These are phyloP conservation scores for Acronicta alni DNA, from an alignment of 2,888 invertebrate species.

Conservation along the genomic window DNA sequence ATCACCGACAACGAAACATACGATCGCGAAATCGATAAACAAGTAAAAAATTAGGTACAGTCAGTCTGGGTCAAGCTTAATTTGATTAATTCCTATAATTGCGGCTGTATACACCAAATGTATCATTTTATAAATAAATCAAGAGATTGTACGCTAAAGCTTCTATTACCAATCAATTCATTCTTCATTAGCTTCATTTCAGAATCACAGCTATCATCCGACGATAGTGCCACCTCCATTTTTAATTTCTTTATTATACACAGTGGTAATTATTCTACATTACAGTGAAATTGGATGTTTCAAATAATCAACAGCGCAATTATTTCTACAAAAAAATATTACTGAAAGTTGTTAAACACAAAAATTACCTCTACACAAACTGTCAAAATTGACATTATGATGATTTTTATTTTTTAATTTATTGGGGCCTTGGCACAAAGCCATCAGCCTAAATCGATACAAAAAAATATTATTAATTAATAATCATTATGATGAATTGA, in stretches of 20 bases:
- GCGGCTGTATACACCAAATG: no score
- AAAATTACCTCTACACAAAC: conserved; percentile 5
- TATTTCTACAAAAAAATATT: conserved; percentile 23
- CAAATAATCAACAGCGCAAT: conserved; percentile 4
- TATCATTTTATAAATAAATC: not conserved
- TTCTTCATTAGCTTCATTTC: conserved; percentile 79
- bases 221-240: conserved; percentile 70
- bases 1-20: not conserved
- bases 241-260: conserved; percentile 21
- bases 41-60: not conserved
- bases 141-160: not conserved
- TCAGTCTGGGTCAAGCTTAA: not conserved
- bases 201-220: conserved; percentile 83
- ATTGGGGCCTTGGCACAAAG: no score
- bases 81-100: not conserved
- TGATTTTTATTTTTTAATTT: no score
- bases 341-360: conserved; percentile 39
- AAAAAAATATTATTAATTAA: no score
- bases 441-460: no score
- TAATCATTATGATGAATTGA: no score
- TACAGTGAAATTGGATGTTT: conserved; percentile 4
- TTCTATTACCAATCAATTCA: conserved; percentile 74
- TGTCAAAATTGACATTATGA: no score
- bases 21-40: not conserved
- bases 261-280: conserved; percentile 18